These are phyloP conservation scores for Fulica atra DNA, from an alignment of 2,113 vertebrate species.

Conservation along the genomic window DNA sequence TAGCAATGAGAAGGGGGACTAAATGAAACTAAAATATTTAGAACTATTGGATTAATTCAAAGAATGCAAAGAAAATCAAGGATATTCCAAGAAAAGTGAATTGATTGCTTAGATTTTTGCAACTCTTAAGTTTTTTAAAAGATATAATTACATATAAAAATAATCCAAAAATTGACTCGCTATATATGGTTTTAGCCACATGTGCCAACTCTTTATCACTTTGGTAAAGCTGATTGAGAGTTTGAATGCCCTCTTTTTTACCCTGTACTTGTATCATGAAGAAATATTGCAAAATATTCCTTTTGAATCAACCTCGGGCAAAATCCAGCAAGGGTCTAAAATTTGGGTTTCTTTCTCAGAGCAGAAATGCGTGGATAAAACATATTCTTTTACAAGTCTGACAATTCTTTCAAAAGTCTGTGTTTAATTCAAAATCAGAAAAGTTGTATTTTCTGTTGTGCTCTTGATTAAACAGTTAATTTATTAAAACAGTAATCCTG, in stretches of 20 bases:
- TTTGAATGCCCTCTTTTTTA: background rate
- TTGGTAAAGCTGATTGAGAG: background rate
- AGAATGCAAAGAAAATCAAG: background rate
- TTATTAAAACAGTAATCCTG: background rate
- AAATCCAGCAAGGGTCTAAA: background rate
- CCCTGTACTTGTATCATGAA: background rate
- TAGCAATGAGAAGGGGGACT: background rate
- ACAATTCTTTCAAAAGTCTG: background rate
- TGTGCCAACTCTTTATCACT: background rate
- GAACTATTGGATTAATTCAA: background rate
- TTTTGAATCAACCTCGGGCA: background rate
- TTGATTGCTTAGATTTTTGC: background rate
- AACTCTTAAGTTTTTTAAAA: background rate
- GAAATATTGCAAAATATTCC: background rate
- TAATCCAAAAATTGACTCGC: fast-evolving
- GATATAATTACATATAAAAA: background rate
- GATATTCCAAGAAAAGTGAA: background rate
- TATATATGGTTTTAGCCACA: background rate
- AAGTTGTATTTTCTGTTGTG: background rate
- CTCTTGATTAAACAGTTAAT: background rate
- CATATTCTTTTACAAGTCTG: background rate
- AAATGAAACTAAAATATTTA: background rate
- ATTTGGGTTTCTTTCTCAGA: background rate
- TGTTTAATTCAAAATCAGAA: background rate
- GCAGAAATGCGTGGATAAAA: background rate